Evolutionary conservation across 2,888 invertebrate genomes (phyloP), one percentile per base, ranked within the genome.

Genomic region (Tipula unca): DNA sequence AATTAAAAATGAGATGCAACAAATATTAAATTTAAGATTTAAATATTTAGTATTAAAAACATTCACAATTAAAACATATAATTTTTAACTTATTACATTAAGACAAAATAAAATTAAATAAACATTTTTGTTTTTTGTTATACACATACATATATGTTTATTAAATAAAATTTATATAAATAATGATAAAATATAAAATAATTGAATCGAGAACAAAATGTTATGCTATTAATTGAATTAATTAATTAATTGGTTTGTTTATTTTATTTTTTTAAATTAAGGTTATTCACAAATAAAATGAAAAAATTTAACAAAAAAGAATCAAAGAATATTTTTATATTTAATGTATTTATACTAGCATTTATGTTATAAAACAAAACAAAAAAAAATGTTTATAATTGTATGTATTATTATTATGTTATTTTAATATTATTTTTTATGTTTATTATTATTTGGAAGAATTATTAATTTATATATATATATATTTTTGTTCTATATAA

Each of bases 271-370:
- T 69, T 69, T 25, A 25, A 69, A 69, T 69, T 69, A 69, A 69
- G 69, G 69, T 10, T 69, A 69, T 25, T 69, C 69, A 69, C 69
- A 69, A 69, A 25, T 69, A 25, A 69, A 69, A 69, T 69, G 69
- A 69, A 69, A 69, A n/a, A 25, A 69, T 25, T 69, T 25, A 25
- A 8, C 20, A 69, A 69, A 20, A 69, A 69, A 8, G 25, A 69
- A 69, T 69, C 69, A 69, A 69, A 69, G 69, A 69, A 69, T 69
- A 69, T 69, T 69, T 69, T 69, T 69, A 69, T 69, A 69, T 69
- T 69, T 69, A 69, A 69, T 48, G 17, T 48, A 48, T 48, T 48
- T 48, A 69, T 69, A 69, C 69, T 69, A 69, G 69, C 69, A 69
- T 69, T 69, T 69, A 69, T 69, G 20, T 69, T 69, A 25, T 69